Percentiles rank a stretch among this genome's conserved stretches.
Conservation (phyloP, 1,140 invertebrate species). For the Augochlora pura region DNA sequence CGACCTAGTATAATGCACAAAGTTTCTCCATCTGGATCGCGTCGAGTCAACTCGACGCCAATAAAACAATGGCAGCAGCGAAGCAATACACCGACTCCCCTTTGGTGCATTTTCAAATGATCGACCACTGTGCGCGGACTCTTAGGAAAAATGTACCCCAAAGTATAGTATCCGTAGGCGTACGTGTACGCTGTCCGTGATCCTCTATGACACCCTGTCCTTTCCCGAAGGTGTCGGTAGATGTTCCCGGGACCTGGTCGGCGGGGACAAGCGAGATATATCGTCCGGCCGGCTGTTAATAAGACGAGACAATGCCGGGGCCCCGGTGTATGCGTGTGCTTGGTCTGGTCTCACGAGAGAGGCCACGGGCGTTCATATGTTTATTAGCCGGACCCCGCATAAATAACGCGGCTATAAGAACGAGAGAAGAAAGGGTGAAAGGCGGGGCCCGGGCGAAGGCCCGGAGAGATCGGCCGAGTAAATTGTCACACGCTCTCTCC, state of each 20-base stretch:
- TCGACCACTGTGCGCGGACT: neutral
- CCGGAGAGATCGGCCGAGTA: conserved; percentile 75
- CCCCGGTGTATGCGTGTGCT: conserved; percentile 46
- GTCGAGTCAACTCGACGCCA: no score
- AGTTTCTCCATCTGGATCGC: no score
- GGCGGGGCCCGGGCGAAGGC: conserved; percentile 23
- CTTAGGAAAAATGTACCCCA: conserved; percentile 32
- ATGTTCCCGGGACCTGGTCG: conserved; percentile 42
- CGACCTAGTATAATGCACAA: no score
- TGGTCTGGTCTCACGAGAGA: conserved; percentile 51
- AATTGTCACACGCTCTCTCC: conserved; percentile 79
- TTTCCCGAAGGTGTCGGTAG: conserved; percentile 64
- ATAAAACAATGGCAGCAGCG: no score
- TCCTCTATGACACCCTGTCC: conserved; percentile 59
- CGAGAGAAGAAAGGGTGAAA: conserved; percentile 52
- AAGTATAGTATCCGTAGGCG: conserved; percentile 45
- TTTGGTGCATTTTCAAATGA: no score
- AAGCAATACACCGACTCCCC: no score
- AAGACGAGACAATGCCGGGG: conserved; percentile 76
- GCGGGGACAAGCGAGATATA: conserved; percentile 70
- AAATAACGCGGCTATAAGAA: conserved; percentile 79
- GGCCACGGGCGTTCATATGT: conserved; percentile 77
- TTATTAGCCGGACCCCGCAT: conserved; percentile 80
- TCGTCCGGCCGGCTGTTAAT: conserved; percentile 74
- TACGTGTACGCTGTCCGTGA: conserved; percentile 35